Percentiles rank a stretch among this genome's conserved stretches.
Evolutionary conservation across 2,113 vertebrate species (phyloP).

Genomic region (Petrocephalus microphthalmus): DNA sequence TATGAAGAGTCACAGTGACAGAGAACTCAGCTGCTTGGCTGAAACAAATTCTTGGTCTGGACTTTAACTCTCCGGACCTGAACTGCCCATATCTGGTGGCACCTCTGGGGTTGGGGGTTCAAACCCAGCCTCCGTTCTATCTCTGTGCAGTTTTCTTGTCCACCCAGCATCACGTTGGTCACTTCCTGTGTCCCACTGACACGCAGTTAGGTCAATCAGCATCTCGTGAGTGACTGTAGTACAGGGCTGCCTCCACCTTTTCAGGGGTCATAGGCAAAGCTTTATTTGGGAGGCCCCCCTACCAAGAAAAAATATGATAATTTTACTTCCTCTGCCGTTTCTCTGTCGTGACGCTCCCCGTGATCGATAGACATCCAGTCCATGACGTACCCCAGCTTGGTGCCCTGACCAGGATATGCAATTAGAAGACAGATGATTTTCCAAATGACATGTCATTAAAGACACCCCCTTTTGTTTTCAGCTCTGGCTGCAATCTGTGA

Average conservation of each 20-base stretch:
- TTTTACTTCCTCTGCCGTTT: background rate
- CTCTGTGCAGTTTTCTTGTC: background rate
- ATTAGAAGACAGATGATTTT: background rate
- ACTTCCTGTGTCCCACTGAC: background rate
- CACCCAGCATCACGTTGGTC: background rate
- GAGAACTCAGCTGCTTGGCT: background rate
- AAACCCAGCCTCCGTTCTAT: too few species aligned
- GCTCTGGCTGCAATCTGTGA: background rate
- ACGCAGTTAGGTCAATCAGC: background rate
- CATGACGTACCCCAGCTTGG: background rate
- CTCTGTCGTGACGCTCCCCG: background rate
- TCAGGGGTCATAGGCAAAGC: background rate
- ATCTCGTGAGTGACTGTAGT: background rate
- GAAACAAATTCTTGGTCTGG: background rate
- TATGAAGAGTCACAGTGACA: background rate
- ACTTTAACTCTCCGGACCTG: background rate
- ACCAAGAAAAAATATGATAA: background rate
- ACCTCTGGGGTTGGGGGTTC: background rate
- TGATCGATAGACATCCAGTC: background rate
- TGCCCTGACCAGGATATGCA: background rate
- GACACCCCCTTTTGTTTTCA: background rate
- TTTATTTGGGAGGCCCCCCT: background rate
- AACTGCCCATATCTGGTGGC: background rate
- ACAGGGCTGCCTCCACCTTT: background rate
- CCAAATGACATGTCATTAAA: background rate